phyloP scores from a whole-genome alignment of 2,888 invertebrate species.

The Diaprepes abbreviatus region DNA sequence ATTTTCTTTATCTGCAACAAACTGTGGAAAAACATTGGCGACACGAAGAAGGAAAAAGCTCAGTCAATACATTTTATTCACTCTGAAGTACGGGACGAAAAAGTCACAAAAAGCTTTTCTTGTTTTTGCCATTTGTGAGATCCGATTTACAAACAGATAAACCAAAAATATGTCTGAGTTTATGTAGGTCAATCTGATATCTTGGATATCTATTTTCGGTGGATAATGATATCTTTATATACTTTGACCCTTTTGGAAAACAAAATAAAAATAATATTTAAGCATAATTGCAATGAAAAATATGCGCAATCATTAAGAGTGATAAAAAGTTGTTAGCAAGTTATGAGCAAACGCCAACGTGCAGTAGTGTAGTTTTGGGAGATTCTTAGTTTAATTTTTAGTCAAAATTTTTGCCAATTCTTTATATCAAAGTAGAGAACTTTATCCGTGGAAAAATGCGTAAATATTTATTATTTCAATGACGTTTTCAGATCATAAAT shows the following conservation, averaged over 20 bases:
- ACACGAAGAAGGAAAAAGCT: constrained; percentile 3
- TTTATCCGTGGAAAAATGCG: no score
- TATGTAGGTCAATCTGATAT: constrained; percentile 7
- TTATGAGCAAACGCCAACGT: no score
- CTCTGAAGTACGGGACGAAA: constrained; percentile 19
- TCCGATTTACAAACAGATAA: constrained; percentile 26
- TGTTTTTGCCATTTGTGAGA: constrained; percentile 32
- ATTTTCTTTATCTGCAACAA: constrained; percentile 2
- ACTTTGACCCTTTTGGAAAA: background rate
- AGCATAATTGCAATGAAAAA: no score
- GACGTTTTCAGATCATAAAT: no score
- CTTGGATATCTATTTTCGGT: background rate
- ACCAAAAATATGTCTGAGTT: constrained; percentile 17
- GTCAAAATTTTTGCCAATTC: no score
- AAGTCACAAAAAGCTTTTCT: constrained; percentile 29
- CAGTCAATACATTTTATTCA: constrained; percentile 36
- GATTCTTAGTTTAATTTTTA: no score
- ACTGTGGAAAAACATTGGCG: constrained; percentile 2
- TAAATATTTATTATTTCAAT: no score
- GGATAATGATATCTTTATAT: background rate
- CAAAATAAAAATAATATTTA: no score
- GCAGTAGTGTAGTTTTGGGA: no score
- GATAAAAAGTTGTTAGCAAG: no score
- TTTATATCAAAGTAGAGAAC: no score
- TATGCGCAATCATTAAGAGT: no score